These are phyloP conservation scores for Dromococcyx pavoninus DNA, from an alignment of 2,797 vertebrate genomes.

Conservation along the genomic window DNA sequence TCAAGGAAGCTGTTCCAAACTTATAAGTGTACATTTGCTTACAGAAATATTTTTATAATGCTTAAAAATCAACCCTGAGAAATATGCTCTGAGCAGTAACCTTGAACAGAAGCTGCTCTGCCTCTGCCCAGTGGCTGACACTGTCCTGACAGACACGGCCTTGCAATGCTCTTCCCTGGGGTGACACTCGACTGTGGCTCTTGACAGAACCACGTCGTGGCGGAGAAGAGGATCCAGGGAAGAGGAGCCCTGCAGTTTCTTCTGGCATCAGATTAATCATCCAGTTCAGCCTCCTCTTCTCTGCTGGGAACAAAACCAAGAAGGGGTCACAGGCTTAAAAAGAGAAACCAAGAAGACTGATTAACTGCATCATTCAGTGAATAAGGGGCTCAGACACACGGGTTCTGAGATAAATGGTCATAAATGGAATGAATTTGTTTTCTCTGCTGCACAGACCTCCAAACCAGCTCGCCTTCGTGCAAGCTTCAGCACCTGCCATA, in stretches of 20 bases:
- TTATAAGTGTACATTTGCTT: neutral
- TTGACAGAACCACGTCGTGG: neutral
- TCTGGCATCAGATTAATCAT: neutral
- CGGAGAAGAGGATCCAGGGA: neutral
- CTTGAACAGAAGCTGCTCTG: neutral
- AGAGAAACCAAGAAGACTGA: neutral
- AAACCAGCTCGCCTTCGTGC: neutral
- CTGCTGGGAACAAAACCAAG: neutral
- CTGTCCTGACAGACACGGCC: neutral
- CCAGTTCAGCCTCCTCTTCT: neutral
- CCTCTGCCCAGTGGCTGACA: neutral
- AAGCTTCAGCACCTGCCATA: neutral
- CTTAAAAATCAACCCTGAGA: constrained; percentile 1
- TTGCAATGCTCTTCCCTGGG: neutral
- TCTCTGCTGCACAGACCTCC: neutral
- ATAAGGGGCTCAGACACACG: neutral
- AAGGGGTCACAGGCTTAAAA: neutral
- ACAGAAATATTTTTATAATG: neutral
- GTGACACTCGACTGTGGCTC: neutral
- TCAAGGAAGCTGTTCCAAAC: neutral
- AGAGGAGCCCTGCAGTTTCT: neutral
- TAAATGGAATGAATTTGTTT: neutral
- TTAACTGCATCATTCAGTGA: too few species aligned
- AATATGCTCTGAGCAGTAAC: neutral
- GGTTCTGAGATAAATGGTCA: neutral